Base-by-base conservation (phyloP, 2,113 vertebrate genomes). In the Isurus oxyrinchus region DNA sequence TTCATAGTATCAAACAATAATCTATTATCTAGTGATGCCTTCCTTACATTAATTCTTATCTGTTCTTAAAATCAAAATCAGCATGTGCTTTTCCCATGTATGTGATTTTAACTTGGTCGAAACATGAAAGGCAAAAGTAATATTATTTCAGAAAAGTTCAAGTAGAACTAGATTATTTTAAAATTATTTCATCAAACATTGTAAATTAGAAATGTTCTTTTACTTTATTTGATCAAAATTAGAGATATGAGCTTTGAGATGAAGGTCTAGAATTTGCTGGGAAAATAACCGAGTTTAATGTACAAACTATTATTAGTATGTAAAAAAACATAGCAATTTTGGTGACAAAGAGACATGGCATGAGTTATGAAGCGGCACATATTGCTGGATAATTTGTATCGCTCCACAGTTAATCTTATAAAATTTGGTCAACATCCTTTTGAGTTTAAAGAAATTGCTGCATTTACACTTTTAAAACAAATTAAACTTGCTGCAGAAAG, bases 71-170 rank as follows among this genome's bases (percentile, higher is more conserved):
- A 63, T 93, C 90, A 63, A 93, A 35, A 93, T 16, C 59, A 40
- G 59, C 57, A 63, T 93, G 90, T 40, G 16, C 35, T 93, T 40
- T 63, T 7, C 5, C 59, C 11, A 16, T 93, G 31, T 63, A 63
- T 61, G 31, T 91, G 88, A 93, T 93, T n/a, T 61, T 93, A 93
- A 93, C 14, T 93, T 93, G 7, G 59, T 93, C 63, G 61, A 40
- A 63, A 93, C 7, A 19, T 40, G 19, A 63, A 63, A 35, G 59
- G 16, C 59, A 93, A 93, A 93, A 61, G 61, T 21, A 21, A 63
- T 93, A 63, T 40, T 93, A 35, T 93, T 93, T 23, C 90, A 93
- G 59, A 40, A 84, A 84, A 44, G 40, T 44, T 44, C 81, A 84
- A 84, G 19, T 84, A 21, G 40, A 84, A 84, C 40, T 44, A 49